Base-by-base conservation (phyloP, 2,113 vertebrate genomes). In the Picathartes gymnocephalus region DNA sequence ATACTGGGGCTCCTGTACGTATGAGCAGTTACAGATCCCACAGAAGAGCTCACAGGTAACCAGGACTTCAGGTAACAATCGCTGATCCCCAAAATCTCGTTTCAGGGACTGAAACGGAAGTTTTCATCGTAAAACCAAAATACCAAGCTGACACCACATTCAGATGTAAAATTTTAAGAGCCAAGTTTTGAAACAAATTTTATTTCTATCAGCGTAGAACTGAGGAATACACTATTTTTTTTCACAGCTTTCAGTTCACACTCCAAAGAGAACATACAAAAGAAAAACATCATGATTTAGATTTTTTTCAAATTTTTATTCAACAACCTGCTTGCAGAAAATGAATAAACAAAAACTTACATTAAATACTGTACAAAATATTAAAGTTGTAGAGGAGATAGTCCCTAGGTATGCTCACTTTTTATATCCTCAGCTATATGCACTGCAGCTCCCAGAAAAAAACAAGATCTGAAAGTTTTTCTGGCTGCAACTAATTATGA, bases 301-400 rank as follows among this genome's bases (percentile, higher is more conserved):
- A 9, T 9, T 23, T 88, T 56, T 70, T 76, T 25, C 28, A 66
- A 27, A 6, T 33, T 84, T 96, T 95, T 94, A 95, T 81, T 95
- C 65, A 70, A 81, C 40, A 68, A 60, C 7, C 7, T 71, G 40
- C 72, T 80, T 62, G 40, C 61, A 90, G 68, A 92, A 91, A 88
- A 58, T 17, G 3, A 74, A 81, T 1, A 64, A 81, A 69, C 68
- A 86, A 81, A 93, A 83, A 48, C 40, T 80, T 80, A 81, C 58
- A 92, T 77, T 61, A 96, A 92, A 90, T 81, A 91, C 65, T 72
- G 74, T 73, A 92, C 47, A 94, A 95, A 93, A 77, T 16, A 76
- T 25, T 65, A 48, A 66, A 73, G 66, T 31, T 37, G 10, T 22
- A 72, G 45, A 88, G 57, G 50, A 90, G 33, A 45, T 69, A 57